Conservation (phyloP, 2,888 invertebrate species). For the Drosophila histrio region DNA sequence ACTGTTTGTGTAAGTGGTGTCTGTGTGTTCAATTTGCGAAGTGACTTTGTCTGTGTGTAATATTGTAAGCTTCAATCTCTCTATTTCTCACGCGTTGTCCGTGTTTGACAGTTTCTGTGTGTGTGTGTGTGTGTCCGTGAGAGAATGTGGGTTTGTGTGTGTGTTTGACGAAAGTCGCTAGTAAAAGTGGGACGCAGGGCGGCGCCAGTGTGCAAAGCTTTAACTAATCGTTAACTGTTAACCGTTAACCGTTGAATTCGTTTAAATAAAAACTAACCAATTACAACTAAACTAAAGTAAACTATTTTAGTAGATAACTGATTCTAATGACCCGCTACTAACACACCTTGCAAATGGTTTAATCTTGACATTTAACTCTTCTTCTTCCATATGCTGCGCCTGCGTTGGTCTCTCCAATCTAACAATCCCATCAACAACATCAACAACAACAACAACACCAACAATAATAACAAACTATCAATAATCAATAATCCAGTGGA, state of each 20-base stretch:
- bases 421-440: conserved; percentile 14
- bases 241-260: conserved; percentile 2
- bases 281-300: neutral
- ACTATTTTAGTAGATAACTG: neutral
- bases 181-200: conserved; percentile 43
- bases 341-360: conserved; percentile 74
- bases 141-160: conserved; percentile 57
- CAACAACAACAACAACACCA: neutral
- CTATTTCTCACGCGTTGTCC: neutral
- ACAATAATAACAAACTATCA: neutral
- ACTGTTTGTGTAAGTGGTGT: conserved; percentile 1
- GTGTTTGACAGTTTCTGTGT: conserved; percentile 4
- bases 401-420: conserved; percentile 61
- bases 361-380: conserved; percentile 74
- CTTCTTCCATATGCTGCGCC: conserved; percentile 58
- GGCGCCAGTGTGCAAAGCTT: conserved; percentile 58
- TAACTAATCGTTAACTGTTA: conserved; percentile 11
- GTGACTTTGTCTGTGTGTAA: conserved; percentile 26
- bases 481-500: conserved; percentile 67
- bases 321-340: conserved; percentile 39
- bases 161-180: conserved; percentile 22
- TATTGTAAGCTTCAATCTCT: conserved; percentile 24
- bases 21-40: neutral
- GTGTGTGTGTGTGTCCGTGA: conserved; percentile 25
- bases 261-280: neutral